Evolutionary conservation across 35 echinoderm and acorn worm species (phyloP).

Genomic region (Ptychodera flava): DNA sequence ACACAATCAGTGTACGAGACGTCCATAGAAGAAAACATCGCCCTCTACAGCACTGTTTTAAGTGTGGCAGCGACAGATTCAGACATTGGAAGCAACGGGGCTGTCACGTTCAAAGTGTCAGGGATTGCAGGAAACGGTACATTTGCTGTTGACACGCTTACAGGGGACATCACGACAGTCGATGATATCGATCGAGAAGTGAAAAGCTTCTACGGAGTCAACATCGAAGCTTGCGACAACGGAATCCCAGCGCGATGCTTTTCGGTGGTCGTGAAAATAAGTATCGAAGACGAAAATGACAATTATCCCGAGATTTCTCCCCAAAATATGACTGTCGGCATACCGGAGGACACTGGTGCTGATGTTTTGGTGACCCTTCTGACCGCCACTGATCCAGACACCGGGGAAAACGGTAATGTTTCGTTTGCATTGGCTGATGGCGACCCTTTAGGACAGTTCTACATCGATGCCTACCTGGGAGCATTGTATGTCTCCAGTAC

Average conservation of each 20-base stretch:
- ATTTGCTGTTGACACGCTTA: constrained; percentile 53
- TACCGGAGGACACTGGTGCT: background rate
- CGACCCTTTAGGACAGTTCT: background rate
- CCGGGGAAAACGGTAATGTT: background rate
- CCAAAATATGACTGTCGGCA: background rate
- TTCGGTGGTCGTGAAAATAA: background rate
- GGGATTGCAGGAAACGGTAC: constrained; percentile 63
- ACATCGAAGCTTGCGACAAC: constrained; percentile 53
- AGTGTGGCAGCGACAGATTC: constrained; percentile 43
- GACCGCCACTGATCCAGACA: background rate
- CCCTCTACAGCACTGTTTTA: constrained; percentile 38
- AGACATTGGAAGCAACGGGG: constrained; percentile 46
- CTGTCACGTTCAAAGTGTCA: constrained; percentile 63
- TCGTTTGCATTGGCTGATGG: background rate
- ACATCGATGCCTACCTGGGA: background rate
- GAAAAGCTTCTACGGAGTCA: constrained; percentile 30
- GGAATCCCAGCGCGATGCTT: background rate
- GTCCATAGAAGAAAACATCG: constrained; percentile 45
- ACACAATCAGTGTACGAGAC: constrained; percentile 34
- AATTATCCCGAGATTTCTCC: background rate
- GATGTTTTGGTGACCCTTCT: background rate
- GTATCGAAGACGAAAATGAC: background rate
- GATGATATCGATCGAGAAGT: constrained; percentile 62
- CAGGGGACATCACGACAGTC: constrained; percentile 52
- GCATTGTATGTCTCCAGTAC: background rate